phyloP scores from a whole-genome alignment of 2,888 invertebrate species.

The Mythimna vitellina region DNA sequence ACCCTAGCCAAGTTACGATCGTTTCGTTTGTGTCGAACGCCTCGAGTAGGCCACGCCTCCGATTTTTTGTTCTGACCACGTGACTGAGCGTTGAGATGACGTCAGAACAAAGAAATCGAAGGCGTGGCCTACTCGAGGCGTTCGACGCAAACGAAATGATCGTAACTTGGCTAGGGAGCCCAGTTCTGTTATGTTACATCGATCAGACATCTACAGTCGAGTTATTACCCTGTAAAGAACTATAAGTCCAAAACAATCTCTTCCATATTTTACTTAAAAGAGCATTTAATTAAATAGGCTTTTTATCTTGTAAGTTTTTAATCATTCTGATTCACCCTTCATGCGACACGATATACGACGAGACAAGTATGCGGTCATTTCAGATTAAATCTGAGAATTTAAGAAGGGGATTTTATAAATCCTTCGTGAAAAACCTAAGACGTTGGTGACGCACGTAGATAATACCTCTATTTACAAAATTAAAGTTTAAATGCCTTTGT shows the following conservation, averaged over 20 bases:
- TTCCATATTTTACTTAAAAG: neutral
- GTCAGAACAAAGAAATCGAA: too few relatives aligned
- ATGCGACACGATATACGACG: neutral
- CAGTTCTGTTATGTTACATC: too few relatives aligned
- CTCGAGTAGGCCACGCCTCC: too few relatives aligned
- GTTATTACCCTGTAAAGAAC: too few relatives aligned
- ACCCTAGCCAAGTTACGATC: too few relatives aligned
- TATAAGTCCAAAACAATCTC: neutral
- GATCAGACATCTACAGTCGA: too few relatives aligned
- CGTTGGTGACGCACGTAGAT: constrained; percentile 35
- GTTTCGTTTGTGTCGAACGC: too few relatives aligned
- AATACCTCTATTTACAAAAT: constrained; percentile 16
- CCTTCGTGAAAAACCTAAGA: constrained; percentile 40
- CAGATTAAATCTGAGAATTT: constrained; percentile 38
- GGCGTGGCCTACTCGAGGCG: too few relatives aligned
- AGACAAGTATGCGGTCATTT: constrained; percentile 31
- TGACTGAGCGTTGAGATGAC: too few relatives aligned
- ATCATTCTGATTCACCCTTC: constrained; percentile 23
- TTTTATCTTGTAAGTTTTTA: constrained; percentile 2
- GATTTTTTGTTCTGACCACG: too few relatives aligned
- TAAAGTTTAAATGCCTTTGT: neutral
- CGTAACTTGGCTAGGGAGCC: too few relatives aligned
- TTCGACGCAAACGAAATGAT: too few relatives aligned
- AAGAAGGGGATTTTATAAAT: constrained; percentile 47
- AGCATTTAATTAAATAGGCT: constrained; percentile 10